Percentiles rank a stretch among this genome's conserved stretches.
Evolutionary conservation across 2,113 vertebrate genomes (phyloP).

Genomic region (Phylloscopus whistleri): DNA sequence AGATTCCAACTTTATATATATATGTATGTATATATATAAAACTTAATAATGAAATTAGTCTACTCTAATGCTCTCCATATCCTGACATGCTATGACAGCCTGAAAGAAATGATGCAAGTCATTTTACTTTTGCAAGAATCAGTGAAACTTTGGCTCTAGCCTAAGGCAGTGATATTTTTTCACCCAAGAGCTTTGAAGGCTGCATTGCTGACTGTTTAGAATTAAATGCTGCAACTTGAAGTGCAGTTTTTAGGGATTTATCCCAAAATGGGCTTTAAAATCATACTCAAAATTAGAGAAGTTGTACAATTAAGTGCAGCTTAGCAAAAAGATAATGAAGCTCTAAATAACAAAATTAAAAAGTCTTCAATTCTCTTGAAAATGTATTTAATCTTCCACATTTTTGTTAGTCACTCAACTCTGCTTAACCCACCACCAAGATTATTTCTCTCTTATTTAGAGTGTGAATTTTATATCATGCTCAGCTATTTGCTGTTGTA

Average conservation of each 20-base stretch:
- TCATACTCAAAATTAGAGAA: background rate
- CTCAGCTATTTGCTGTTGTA: background rate
- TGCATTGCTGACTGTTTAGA: background rate
- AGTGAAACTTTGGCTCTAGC: background rate
- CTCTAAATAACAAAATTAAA: background rate
- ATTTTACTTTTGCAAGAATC: background rate
- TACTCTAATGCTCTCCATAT: background rate
- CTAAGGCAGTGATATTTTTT: background rate
- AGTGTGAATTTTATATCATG: background rate
- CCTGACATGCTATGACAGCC: background rate
- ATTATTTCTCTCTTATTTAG: background rate
- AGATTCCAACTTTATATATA: background rate
- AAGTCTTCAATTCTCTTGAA: background rate
- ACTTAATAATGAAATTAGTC: background rate
- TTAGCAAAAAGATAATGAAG: background rate
- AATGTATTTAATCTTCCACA: background rate
- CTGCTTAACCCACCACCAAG: background rate
- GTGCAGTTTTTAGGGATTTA: background rate
- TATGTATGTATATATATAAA: fast-evolving
- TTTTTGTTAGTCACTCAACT: background rate
- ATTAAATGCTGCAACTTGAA: background rate
- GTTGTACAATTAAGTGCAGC: background rate
- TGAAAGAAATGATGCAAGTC: background rate
- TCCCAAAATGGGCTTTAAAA: background rate
- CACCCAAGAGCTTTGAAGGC: background rate